Base-by-base conservation (phyloP, 2,113 vertebrate species). In the Mobula birostris region DNA sequence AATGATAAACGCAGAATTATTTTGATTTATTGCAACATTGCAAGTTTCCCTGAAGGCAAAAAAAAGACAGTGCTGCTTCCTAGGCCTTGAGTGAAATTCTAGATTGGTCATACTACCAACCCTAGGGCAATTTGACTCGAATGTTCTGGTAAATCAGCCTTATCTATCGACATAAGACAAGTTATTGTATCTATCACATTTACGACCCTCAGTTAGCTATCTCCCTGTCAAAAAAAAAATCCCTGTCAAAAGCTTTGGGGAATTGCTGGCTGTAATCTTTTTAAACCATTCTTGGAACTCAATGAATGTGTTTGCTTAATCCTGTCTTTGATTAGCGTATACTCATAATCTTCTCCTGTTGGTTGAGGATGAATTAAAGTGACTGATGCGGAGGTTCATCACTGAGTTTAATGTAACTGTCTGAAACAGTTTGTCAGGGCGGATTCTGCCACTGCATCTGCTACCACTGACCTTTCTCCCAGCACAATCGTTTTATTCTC, bases 321-420 rank as follows among this genome's bases (percentile, higher is more conserved):
- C 91, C 91, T 36, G 19, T 56, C 68, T 93, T 93, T 93, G 91
- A 93, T 93, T 93, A 93, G 70, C 17, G 91, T 93, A 29, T 56
- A 93, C 68, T 29, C 21, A 74, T 93, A 93, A 93, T 93, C 91
- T 93, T 93, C 91, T 74, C 24, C 91, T 76, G 70, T 93, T 93
- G 56, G 91, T 72, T 74, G 68, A 93, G 91, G 76, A 93, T 93
- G 91, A 93, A 93, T 93, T 93, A 93, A 74, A 93, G 91, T 93
- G 91, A 93, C 68, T 93, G 91, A 74, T 93, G 91, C 32, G 4
- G 70, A 72, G 91, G 36, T 70, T 93, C 36, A 74, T 93, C 68
- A 93, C 68, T 93, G 91, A 76, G 91, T 76, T 74, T 93, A 93
- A 93, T 93, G 70, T 93, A 48, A 93, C 36, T 93, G 91, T 93